Evolutionary conservation across 2,888 invertebrate species (phyloP).

Genomic region (Mamestra brassicae): DNA sequence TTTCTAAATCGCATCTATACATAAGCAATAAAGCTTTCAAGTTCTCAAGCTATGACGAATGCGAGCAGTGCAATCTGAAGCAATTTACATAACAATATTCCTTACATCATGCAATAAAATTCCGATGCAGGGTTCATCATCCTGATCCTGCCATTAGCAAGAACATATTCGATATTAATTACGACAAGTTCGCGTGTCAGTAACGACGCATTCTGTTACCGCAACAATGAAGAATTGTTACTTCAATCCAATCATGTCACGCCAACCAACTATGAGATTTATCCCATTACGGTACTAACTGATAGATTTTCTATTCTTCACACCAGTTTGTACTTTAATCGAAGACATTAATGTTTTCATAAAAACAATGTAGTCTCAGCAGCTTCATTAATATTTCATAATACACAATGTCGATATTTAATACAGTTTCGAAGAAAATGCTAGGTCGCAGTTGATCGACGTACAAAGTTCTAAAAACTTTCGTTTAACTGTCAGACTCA

Average conservation of each 20-base stretch:
- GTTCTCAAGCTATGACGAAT: conserved; percentile 44
- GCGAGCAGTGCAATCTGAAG: conserved; percentile 31
- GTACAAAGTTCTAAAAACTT: conserved; percentile 60
- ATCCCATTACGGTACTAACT: conserved; percentile 80
- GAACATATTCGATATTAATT: conserved; percentile 68
- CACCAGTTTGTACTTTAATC: conserved; percentile 41
- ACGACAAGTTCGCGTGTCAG: conserved; percentile 76
- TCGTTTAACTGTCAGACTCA: conserved; percentile 60
- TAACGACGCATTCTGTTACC: conserved; percentile 74
- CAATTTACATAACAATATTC: conserved; percentile 58
- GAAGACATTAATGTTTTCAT: conserved; percentile 44
- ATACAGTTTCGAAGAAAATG: conserved; percentile 51
- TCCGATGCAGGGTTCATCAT: conserved; percentile 59
- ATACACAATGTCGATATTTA: conserved; percentile 38
- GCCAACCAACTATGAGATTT: conserved; percentile 78
- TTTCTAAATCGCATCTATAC: conserved; percentile 21
- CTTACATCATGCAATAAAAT: conserved; percentile 55
- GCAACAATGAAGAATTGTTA: conserved; percentile 76
- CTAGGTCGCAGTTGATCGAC: conserved; percentile 42
- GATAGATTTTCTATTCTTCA: conserved; percentile 67
- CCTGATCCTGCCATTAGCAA: conserved; percentile 61
- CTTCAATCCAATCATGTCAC: conserved; percentile 77
- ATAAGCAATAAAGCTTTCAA: conserved; percentile 13
- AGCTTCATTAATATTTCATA: conserved; percentile 46
- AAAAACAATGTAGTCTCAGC: conserved; percentile 18